These are phyloP conservation scores for Taeniopygia guttata DNA, from an alignment of 2,797 vertebrate genomes.

Conservation along the genomic window DNA sequence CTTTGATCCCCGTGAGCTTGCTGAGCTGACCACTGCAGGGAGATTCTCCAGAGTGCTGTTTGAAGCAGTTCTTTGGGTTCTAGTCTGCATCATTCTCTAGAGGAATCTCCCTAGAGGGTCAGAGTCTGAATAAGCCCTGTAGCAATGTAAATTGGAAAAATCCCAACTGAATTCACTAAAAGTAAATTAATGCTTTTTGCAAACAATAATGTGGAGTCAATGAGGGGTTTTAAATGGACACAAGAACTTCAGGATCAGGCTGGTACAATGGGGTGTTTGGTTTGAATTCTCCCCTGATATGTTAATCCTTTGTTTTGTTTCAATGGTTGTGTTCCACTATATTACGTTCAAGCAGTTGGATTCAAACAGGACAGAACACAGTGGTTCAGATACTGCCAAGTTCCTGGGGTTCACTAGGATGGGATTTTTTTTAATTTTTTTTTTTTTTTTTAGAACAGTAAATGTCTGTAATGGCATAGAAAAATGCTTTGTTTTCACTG, in stretches of 20 bases:
- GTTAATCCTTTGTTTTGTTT: slow-evolving; percentile 9
- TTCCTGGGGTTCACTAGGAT: slow-evolving; percentile 39
- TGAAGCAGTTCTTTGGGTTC: neutral
- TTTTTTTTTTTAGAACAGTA: slow-evolving; percentile 54
- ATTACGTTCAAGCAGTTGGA: slow-evolving; percentile 66
- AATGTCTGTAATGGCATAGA: slow-evolving; percentile 68
- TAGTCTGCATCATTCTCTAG: neutral
- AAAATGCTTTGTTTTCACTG: slow-evolving; percentile 75
- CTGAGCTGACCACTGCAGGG: neutral
- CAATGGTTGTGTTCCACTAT: slow-evolving; percentile 61
- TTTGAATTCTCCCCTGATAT: slow-evolving; percentile 7
- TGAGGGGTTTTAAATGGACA: neutral
- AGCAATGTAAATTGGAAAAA: neutral
- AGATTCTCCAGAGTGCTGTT: neutral
- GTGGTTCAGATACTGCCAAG: slow-evolving; percentile 48
- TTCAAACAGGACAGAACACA: slow-evolving; percentile 39
- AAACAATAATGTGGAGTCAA: neutral
- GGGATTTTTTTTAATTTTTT: neutral
- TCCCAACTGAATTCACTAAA: neutral
- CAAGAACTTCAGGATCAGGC: neutral
- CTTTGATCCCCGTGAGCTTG: neutral
- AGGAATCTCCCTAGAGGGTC: neutral
- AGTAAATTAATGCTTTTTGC: neutral
- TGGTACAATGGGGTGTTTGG: neutral
- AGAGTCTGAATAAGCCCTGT: neutral